A percentile compares a stretch with the other conserved stretches of the same genome.
Evolutionary conservation across 2,797 vertebrate species (phyloP).

Genomic region (Gobio occitaniae): DNA sequence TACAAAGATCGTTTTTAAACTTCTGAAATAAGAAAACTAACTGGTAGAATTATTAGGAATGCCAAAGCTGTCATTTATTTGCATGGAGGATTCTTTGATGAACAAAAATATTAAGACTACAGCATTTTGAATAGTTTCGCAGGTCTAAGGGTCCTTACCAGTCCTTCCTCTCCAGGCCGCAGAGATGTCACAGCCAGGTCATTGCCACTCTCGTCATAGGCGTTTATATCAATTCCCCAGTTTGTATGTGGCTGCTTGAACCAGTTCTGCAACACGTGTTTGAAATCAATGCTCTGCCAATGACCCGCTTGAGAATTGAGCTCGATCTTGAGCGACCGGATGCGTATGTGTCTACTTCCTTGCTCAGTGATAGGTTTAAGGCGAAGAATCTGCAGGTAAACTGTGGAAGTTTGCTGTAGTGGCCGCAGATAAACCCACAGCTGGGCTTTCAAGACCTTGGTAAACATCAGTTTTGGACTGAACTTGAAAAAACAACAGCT

Average conservation of each 20-base stretch:
- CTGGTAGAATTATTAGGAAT: neutral
- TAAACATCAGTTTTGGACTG: constrained; percentile 99
- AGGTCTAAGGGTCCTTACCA: constrained; percentile 92
- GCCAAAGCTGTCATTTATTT: neutral
- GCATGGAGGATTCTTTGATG: neutral
- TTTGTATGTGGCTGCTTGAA: constrained; percentile 99
- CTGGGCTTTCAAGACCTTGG: constrained; percentile 98
- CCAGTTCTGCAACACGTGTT: constrained; percentile 98
- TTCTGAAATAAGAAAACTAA: neutral
- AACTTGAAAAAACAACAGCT: constrained; percentile 99
- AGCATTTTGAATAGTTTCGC: constrained; percentile 30
- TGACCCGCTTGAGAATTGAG: constrained; percentile 92
- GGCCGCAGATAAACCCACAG: constrained; percentile 98
- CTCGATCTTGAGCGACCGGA: constrained; percentile 97
- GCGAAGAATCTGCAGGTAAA: constrained; percentile 97
- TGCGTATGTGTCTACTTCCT: constrained; percentile 95
- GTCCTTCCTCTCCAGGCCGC: constrained; percentile 93
- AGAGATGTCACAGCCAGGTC: constrained; percentile 96
- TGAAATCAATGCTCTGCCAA: constrained; percentile 99
- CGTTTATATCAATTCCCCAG: constrained; percentile 99
- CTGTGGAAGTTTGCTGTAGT: constrained; percentile 93
- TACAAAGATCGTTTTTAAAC: neutral
- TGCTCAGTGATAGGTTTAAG: constrained; percentile 94
- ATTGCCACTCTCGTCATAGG: constrained; percentile 96
- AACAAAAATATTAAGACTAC: neutral